These are phyloP conservation scores for Olivierus martensii DNA, from an alignment of 1,140 invertebrate genomes.

Conservation along the genomic window DNA sequence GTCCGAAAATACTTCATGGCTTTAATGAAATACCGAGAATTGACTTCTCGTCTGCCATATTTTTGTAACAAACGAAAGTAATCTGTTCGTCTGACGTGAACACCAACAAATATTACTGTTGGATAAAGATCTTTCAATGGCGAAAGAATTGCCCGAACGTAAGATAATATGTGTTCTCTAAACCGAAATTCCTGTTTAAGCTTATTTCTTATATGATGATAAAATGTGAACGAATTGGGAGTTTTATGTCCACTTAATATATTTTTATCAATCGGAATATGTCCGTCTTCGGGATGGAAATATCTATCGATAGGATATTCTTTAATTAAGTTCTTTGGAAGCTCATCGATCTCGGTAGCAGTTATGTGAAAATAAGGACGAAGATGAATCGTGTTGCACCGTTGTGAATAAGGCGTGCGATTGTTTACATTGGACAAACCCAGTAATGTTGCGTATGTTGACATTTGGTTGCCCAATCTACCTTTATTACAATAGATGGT, in stretches of 20 bases:
- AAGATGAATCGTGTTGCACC: neutral
- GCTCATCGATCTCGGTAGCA: neutral
- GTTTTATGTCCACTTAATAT: too few species aligned
- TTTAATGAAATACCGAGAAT: conserved; percentile 36
- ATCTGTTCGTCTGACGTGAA: conserved; percentile 45
- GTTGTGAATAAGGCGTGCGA: conserved; percentile 41
- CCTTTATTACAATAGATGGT: conserved; percentile 26
- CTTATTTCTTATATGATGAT: too few species aligned
- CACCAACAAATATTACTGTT: conserved; percentile 33
- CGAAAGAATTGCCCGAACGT: too few species aligned
- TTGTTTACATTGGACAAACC: conserved; percentile 40
- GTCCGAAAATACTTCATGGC: conserved; percentile 41
- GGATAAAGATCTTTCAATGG: too few species aligned
- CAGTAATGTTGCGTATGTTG: conserved; percentile 47
- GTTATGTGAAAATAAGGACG: neutral
- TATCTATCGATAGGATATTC: too few species aligned
- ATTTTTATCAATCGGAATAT: too few species aligned
- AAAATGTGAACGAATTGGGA: too few species aligned
- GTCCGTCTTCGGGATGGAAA: too few species aligned
- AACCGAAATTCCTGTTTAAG: too few species aligned
- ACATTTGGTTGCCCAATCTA: conserved; percentile 47
- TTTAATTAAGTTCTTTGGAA: too few species aligned
- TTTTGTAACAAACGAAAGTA: conserved; percentile 40
- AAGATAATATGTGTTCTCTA: too few species aligned
- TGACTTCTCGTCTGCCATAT: conserved; percentile 34